Evolutionary conservation across 2,113 vertebrate species (phyloP).

Genomic region (Taurulus bubalis): DNA sequence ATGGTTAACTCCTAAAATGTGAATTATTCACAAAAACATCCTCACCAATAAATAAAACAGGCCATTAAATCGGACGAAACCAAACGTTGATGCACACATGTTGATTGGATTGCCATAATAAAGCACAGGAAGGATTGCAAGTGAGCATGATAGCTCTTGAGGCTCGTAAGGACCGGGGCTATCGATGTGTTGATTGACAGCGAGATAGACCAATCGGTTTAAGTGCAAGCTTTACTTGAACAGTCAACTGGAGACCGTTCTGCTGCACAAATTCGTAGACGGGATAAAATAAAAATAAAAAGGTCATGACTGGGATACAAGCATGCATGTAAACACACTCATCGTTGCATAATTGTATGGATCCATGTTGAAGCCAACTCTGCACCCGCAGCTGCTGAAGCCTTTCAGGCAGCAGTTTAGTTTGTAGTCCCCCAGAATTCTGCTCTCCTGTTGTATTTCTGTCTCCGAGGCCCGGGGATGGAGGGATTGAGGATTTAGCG

Average conservation of each 20-base stretch:
- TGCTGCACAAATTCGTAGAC: background rate
- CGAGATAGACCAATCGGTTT: background rate
- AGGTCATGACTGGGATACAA: background rate
- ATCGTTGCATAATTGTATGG: background rate
- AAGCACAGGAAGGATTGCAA: background rate
- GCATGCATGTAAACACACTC: background rate
- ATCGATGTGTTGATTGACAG: background rate
- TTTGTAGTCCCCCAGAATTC: conserved; percentile 49
- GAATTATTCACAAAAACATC: background rate
- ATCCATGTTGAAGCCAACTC: background rate
- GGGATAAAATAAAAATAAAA: background rate
- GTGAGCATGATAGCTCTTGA: background rate
- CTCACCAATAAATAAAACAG: background rate
- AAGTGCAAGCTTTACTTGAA: background rate
- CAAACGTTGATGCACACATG: background rate
- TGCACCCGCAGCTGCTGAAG: background rate
- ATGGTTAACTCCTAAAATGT: background rate
- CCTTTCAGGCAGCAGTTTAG: conserved; percentile 23
- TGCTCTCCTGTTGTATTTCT: conserved; percentile 38
- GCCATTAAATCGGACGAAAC: background rate
- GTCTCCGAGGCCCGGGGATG: conserved; percentile 31
- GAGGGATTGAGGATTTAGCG: conserved; percentile 53
- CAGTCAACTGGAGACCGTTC: background rate
- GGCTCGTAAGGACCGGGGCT: too few species aligned
- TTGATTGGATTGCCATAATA: background rate